These are phyloP conservation scores for Plebejus argus DNA, from an alignment of 2,888 invertebrate species.

Conservation along the genomic window DNA sequence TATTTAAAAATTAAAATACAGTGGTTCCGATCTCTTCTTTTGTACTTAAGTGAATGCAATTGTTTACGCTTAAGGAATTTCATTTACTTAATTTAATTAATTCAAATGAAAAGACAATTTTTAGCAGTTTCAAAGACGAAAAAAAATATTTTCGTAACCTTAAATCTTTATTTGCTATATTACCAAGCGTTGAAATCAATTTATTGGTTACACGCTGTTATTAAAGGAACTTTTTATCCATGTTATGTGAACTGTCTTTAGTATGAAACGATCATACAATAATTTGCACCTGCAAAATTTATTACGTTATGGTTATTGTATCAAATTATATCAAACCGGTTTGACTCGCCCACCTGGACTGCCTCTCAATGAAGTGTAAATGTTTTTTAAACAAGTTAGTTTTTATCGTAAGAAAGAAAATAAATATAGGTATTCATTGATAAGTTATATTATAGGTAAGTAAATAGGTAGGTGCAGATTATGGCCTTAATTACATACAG, in stretches of 20 bases:
- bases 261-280: not conserved
- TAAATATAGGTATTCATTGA: not conserved
- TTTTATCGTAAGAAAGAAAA: no score
- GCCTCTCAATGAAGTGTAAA: not conserved
- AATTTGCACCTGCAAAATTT: constrained; percentile 11
- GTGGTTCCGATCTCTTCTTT: no score
- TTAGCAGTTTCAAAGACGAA: no score
- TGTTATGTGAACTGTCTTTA: not conserved
- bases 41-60: no score
- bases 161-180: not conserved
- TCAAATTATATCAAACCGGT: not conserved
- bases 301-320: not conserved
- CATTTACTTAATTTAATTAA: no score
- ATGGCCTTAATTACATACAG: not conserved
- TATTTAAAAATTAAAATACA: no score
- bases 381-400: not conserved
- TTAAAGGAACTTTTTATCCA: not conserved
- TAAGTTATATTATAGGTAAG: no score
- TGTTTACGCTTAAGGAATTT: no score
- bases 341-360: not conserved
- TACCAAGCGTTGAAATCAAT: not conserved
- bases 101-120: no score
- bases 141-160: not conserved
- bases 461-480: not conserved
- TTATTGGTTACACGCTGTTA: not conserved